Evolutionary conservation across 2,113 vertebrate species (phyloP).

Genomic region (Gasterosteus nipponicus): DNA sequence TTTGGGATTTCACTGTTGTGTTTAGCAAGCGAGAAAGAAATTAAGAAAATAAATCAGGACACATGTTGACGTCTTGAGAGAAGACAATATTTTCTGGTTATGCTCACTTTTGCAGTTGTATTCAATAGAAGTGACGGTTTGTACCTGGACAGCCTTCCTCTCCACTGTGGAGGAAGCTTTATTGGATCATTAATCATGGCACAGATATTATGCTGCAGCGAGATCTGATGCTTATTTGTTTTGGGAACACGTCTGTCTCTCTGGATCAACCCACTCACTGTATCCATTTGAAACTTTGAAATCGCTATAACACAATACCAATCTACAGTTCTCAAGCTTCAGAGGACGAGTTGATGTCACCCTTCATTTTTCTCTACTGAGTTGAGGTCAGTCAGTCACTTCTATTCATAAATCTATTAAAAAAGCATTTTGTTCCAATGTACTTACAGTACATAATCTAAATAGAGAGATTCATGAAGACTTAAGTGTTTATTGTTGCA

Average conservation of each 20-base stretch:
- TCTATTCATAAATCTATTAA: background rate
- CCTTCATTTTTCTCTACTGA: too few species aligned
- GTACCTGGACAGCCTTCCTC: background rate
- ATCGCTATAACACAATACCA: slow-evolving; percentile 9
- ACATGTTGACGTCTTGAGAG: background rate
- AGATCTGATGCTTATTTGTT: slow-evolving; percentile 29
- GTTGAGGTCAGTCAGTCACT: too few species aligned
- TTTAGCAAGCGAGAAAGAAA: background rate
- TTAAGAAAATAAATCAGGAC: background rate
- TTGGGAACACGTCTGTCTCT: slow-evolving; percentile 29
- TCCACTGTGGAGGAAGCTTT: slow-evolving; percentile 9
- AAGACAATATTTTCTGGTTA: background rate
- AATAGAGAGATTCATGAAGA: background rate
- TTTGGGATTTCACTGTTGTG: background rate
- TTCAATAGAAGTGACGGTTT: background rate
- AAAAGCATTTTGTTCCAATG: background rate
- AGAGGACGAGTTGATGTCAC: background rate
- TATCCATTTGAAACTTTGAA: slow-evolving; percentile 30
- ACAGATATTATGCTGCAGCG: slow-evolving; percentile 35
- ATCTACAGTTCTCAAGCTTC: background rate
- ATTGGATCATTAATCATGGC: slow-evolving; percentile 35
- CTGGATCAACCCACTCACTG: slow-evolving; percentile 3
- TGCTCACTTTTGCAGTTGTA: slow-evolving; percentile 9
- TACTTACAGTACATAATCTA: too few species aligned
- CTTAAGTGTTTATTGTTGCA: background rate